phyloP scores from a whole-genome alignment of 2,888 invertebrate species.

The Trichopoda pennipes region DNA sequence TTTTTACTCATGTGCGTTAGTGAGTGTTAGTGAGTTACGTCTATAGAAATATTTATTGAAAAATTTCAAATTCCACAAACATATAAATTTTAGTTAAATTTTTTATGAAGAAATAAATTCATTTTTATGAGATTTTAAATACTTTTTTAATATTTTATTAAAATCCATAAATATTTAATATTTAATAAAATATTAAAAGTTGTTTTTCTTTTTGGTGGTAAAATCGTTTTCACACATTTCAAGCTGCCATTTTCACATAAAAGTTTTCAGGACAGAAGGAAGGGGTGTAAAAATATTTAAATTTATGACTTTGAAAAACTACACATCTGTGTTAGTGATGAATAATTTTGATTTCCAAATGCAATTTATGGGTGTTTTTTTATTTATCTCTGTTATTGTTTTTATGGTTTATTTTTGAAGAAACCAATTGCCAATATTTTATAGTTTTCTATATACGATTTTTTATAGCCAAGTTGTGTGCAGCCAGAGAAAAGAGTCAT shows the following conservation, averaged over 20 bases:
- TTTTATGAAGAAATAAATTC: conserved; percentile 48
- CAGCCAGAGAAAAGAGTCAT: conserved; percentile 35
- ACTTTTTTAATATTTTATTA: conserved; percentile 45
- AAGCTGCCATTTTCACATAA: background rate
- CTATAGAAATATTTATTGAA: background rate
- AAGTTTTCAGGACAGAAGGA: background rate
- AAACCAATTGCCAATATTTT: conserved; percentile 56
- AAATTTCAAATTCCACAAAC: conserved; percentile 1
- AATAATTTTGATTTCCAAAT: conserved; percentile 63
- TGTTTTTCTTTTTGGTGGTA: background rate
- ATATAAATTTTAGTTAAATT: conserved; percentile 34
- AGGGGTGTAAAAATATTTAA: conserved; percentile 29
- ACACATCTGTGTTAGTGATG: conserved; percentile 58
- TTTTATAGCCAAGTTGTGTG: conserved; percentile 36
- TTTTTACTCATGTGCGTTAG: background rate
- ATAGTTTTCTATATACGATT: conserved; percentile 40
- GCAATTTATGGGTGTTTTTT: conserved; percentile 62
- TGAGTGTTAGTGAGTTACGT: background rate
- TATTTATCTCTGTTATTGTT: conserved; percentile 20
- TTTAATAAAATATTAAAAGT: conserved; percentile 45
- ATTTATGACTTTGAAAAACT: conserved; percentile 51
- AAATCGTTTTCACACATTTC: conserved; percentile 33
- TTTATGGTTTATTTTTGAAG: conserved; percentile 25
- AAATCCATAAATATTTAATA: conserved; percentile 53
- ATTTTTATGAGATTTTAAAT: conserved; percentile 54